Percentiles rank a stretch among this genome's conserved stretches.
phyloP scores from a whole-genome alignment of 2,113 vertebrate genomes.

The Entomyzon cyanotis region DNA sequence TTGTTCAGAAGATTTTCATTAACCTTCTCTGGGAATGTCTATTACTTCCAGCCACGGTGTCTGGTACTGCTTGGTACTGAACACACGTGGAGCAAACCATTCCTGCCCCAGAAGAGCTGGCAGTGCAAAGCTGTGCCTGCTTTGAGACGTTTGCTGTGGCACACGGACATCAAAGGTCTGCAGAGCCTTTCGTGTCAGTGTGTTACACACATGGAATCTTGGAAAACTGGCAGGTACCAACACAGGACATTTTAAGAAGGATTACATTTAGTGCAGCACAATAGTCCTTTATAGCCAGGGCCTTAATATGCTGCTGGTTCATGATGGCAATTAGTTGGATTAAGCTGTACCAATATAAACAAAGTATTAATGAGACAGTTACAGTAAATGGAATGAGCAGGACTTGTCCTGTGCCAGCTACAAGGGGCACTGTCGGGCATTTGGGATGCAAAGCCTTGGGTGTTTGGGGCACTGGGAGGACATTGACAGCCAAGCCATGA shows the following conservation, averaged over 20 bases:
- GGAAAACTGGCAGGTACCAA: neutral
- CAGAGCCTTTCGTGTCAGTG: neutral
- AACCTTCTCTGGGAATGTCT: neutral
- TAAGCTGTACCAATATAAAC: neutral
- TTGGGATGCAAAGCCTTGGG: neutral
- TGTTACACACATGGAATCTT: neutral
- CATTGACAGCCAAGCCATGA: neutral
- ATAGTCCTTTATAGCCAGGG: neutral
- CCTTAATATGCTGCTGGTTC: neutral
- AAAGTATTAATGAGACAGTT: neutral
- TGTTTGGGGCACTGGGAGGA: neutral
- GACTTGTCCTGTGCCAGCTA: neutral
- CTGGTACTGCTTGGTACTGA: neutral
- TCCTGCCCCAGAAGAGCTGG: neutral
- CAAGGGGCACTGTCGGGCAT: neutral
- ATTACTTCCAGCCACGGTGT: neutral
- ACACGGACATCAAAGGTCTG: neutral
- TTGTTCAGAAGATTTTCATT: neutral
- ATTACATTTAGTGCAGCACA: neutral
- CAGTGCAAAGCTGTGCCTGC: neutral
- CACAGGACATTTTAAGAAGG: neutral
- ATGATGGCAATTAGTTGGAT: slow-evolving; percentile 3
- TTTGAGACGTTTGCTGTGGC: neutral
- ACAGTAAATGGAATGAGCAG: neutral
- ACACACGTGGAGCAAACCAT: neutral